Base-by-base conservation (phyloP, 2,888 invertebrate genomes). In the Coronaproctus castanopsis region DNA sequence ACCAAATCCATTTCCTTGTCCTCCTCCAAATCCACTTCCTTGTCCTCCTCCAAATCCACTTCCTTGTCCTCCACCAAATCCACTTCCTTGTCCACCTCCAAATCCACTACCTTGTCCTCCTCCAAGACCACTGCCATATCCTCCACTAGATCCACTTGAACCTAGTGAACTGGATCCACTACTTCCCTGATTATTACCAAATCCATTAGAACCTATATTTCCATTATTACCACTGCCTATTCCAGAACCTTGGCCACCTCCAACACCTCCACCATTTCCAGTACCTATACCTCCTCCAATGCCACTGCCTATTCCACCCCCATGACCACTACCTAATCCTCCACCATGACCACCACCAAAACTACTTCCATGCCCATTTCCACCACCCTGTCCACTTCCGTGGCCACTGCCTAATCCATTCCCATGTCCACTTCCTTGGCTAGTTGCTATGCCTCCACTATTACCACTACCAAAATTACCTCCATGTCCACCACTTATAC, bases 391-490 rank as follows among this genome's bases (percentile, higher is more conserved):
- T 50, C 62, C 61, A 49, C 58, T 57, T 50, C 61, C 61, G 54
- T 21, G 54, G 23, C 49, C 55, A 1, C 52, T 19, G 14, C 23
- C 55, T 19, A 54, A 36, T 19, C 24, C 59, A 22, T 49, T 49
- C 14, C 54, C 59, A 19, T 19, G 21, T 36, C 52, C 61, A 19
- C 55, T 58, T 24, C 60, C 63, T 52, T 55, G 48, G 36, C 53
- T 48, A 24, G 21, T 24, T 52, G 57, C 60, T 51, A 62, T 62
- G 57, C 61, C 67, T 63, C 57, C 58, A 64, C 62, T 62, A 66
- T 65, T 68, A 67, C 69, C 69, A 67, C 68, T 68, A 65, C 67
- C 67, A 66, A 66, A 64, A 65, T 66, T 66, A 65, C 67, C 66
- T 67, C 66, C 67, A n/a, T n/a, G n/a, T n/a, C n/a, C n/a, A n/a